A percentile compares a stretch with the other conserved stretches of the same genome.
These are phyloP conservation scores for Diaprepes abbreviatus DNA, from an alignment of 2,888 invertebrate species.

Conservation along the genomic window DNA sequence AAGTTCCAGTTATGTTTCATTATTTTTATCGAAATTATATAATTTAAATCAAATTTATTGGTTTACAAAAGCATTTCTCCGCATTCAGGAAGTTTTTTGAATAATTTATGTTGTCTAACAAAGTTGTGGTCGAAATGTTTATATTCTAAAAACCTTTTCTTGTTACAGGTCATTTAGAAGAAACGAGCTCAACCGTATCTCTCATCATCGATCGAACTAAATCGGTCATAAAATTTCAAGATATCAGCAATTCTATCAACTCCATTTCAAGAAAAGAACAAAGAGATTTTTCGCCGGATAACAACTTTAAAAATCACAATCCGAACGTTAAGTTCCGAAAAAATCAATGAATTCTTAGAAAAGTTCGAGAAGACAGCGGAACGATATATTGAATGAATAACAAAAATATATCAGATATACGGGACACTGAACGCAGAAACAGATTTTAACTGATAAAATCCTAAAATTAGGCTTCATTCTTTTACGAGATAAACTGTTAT, in stretches of 20 bases:
- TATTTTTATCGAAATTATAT: too few relatives aligned
- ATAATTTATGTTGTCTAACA: too few relatives aligned
- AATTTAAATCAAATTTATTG: too few relatives aligned
- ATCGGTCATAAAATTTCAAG: slow-evolving; percentile 31
- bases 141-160: slow-evolving; percentile 34
- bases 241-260: slow-evolving; percentile 25
- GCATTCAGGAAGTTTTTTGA: too few relatives aligned
- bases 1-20: too few relatives aligned
- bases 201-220: neutral
- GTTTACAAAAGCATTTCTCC: too few relatives aligned
- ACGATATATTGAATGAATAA: neutral
- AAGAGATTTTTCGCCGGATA: slow-evolving; percentile 20
- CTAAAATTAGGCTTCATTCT: too few relatives aligned
- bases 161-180: slow-evolving; percentile 26
- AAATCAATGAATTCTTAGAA: neutral
- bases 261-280: slow-evolving; percentile 1
- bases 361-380: neutral
- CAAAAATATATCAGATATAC: too few relatives aligned
- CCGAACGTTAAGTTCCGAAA: neutral
- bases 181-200: neutral
- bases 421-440: too few relatives aligned
- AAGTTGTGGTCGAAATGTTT: neutral
- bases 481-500: neutral
- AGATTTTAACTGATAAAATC: too few relatives aligned
- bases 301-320: slow-evolving; percentile 22